These are phyloP conservation scores for Crossaster papposus DNA, from an alignment of 53 echinoderm and acorn worm genomes.

Conservation along the genomic window DNA sequence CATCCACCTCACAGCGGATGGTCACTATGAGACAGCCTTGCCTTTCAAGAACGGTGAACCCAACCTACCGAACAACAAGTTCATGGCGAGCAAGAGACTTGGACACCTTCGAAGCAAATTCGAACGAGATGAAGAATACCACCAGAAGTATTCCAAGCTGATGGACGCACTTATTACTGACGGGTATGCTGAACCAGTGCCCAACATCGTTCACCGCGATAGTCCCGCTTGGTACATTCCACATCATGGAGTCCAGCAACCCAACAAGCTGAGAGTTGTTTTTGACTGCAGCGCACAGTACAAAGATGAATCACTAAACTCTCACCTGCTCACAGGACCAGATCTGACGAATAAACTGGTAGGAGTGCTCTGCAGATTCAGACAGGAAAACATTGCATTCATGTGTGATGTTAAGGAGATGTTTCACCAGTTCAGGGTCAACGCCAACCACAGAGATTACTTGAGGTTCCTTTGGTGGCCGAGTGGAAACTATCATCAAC, in stretches of 20 bases:
- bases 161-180: slow-evolving; percentile 27
- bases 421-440: slow-evolving; percentile 67
- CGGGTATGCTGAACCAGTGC: slow-evolving; percentile 59
- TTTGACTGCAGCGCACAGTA: slow-evolving; percentile 56
- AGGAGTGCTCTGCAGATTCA: slow-evolving; percentile 65
- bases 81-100: slow-evolving; percentile 51
- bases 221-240: slow-evolving; percentile 65
- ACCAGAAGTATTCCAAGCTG: slow-evolving; percentile 5
- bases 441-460: slow-evolving; percentile 52
- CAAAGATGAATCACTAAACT: slow-evolving; percentile 43
- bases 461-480: slow-evolving; percentile 82
- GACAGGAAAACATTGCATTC: slow-evolving; percentile 60
- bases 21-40: slow-evolving; percentile 69
- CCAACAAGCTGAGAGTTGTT: slow-evolving; percentile 61
- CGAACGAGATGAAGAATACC: slow-evolving; percentile 31
- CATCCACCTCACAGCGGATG: slow-evolving; percentile 42
- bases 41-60: slow-evolving; percentile 58
- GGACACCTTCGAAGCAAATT: slow-evolving; percentile 42
- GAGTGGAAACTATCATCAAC: slow-evolving; percentile 46
- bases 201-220: background rate
- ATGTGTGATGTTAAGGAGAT: slow-evolving; percentile 67
- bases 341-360: slow-evolving; percentile 61
- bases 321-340: slow-evolving; percentile 55
- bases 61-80: slow-evolving; percentile 61
- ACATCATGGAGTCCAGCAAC: slow-evolving; percentile 69